These are phyloP conservation scores for Erythrocercus mccallii DNA, from an alignment of 2,113 vertebrate genomes.

Conservation along the genomic window DNA sequence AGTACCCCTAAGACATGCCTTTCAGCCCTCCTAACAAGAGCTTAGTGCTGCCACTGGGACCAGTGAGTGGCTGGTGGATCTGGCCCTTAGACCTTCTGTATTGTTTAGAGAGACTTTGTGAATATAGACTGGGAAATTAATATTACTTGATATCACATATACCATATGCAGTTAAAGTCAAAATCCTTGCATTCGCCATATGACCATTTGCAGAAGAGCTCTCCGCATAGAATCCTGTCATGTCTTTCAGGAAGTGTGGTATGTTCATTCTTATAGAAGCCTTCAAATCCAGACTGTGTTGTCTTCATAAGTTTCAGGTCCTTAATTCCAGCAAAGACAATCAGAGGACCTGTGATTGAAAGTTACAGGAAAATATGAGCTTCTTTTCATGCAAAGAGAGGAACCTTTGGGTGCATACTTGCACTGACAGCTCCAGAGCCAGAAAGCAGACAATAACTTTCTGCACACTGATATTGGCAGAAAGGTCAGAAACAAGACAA, in stretches of 20 bases:
- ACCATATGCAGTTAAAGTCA: conserved; percentile 83
- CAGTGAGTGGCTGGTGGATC: not conserved
- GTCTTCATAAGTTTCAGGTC: conserved; percentile 93
- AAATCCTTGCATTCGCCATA: conserved; percentile 74
- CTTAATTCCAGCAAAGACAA: conserved; percentile 87
- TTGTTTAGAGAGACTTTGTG: not conserved
- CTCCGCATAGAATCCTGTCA: conserved; percentile 89
- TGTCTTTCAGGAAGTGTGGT: conserved; percentile 87
- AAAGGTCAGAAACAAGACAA: not conserved
- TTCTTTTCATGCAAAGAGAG: not conserved
- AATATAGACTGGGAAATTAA: not conserved
- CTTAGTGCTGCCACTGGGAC: not conserved
- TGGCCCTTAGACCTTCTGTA: not conserved
- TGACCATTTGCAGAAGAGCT: conserved; percentile 87
- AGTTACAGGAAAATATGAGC: not conserved
- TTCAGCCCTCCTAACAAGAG: accelerated
- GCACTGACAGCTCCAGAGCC: not conserved
- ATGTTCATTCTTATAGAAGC: conserved; percentile 84
- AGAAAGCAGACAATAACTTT: not conserved
- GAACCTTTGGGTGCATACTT: not conserved
- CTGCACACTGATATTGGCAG: not conserved
- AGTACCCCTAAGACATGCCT: not conserved
- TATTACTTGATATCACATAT: not conserved
- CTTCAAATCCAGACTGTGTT: conserved; percentile 91
- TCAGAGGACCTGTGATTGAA: conserved; percentile 73